These are phyloP conservation scores for Nymphalis c-album DNA, from an alignment of 2,888 invertebrate genomes.

Conservation along the genomic window DNA sequence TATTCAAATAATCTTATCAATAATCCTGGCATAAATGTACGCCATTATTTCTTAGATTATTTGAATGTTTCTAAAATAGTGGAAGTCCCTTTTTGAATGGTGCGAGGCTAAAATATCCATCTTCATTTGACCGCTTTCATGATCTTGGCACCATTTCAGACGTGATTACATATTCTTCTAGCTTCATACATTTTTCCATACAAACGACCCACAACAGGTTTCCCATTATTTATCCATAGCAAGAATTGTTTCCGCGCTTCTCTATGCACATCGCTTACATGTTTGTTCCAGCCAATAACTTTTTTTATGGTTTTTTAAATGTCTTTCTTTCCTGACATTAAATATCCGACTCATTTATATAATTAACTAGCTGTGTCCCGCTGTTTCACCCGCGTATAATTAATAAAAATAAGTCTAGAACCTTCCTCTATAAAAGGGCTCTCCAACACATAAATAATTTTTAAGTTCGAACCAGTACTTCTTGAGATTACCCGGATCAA, in stretches of 20 bases:
- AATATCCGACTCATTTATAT: too few relatives aligned
- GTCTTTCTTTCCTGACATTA: too few relatives aligned
- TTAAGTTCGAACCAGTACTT: too few relatives aligned
- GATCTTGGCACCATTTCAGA: constrained; percentile 31
- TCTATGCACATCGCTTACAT: constrained; percentile 23
- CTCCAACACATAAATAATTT: too few relatives aligned
- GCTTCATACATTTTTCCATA: constrained; percentile 25
- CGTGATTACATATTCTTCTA: constrained; percentile 24
- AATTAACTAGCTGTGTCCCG: too few relatives aligned
- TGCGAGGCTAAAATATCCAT: constrained; percentile 22
- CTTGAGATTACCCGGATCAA: too few relatives aligned
- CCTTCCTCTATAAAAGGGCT: too few relatives aligned
- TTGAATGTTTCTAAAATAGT: constrained; percentile 32
- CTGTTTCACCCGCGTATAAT: too few relatives aligned
- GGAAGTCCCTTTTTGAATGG: constrained; percentile 28
- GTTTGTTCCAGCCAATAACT: constrained; percentile 25
- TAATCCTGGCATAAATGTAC: too few relatives aligned
- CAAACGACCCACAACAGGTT: constrained; percentile 19
- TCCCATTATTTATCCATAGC: constrained; percentile 17
- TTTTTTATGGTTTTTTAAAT: too few relatives aligned
- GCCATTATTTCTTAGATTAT: constrained; percentile 18
- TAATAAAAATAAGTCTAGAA: too few relatives aligned
- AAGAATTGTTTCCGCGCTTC: constrained; percentile 21
- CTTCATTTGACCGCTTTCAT: constrained; percentile 23
- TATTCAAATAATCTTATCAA: too few relatives aligned